These are phyloP conservation scores for Limenitis arthemis DNA, from an alignment of 2,888 invertebrate species.

Conservation along the genomic window DNA sequence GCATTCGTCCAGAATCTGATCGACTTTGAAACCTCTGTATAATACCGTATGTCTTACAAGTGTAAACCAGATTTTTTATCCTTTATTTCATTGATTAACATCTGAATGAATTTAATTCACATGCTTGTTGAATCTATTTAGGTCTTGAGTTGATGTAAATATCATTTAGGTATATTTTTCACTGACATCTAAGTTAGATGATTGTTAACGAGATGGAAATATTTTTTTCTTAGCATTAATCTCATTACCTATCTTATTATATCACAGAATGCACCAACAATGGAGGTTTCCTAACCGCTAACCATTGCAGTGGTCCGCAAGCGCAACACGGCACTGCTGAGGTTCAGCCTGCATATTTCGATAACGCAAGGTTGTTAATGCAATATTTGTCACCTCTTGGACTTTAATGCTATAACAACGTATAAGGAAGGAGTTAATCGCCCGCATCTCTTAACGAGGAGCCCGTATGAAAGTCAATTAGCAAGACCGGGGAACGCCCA, in stretches of 20 bases:
- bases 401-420: no score
- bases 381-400: neutral
- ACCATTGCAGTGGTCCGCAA: conserved; percentile 5
- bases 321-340: neutral
- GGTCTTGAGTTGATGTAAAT: conserved; percentile 18
- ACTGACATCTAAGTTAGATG: neutral
- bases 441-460: conserved; percentile 49
- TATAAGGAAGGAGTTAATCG: conserved; percentile 30
- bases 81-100: conserved; percentile 38
- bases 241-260: conserved; percentile 17
- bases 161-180: no score
- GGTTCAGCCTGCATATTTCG: conserved; percentile 1
- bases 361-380: neutral
- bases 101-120: conserved; percentile 47
- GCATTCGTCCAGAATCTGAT: conserved; percentile 31
- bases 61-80: conserved; percentile 21
- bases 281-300: conserved; percentile 7
- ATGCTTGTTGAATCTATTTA: conserved; percentile 25
- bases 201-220: neutral
- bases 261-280: conserved; percentile 12
- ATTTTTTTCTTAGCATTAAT: conserved; percentile 1
- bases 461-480: conserved; percentile 56
- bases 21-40: conserved; percentile 40
- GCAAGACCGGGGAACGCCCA: conserved; percentile 38
- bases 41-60: conserved; percentile 31